Evolutionary conservation across 64 coral and sea anemone genomes (phyloP), one percentile per base, ranked within the genome.

Genomic region (Actinia equina): DNA sequence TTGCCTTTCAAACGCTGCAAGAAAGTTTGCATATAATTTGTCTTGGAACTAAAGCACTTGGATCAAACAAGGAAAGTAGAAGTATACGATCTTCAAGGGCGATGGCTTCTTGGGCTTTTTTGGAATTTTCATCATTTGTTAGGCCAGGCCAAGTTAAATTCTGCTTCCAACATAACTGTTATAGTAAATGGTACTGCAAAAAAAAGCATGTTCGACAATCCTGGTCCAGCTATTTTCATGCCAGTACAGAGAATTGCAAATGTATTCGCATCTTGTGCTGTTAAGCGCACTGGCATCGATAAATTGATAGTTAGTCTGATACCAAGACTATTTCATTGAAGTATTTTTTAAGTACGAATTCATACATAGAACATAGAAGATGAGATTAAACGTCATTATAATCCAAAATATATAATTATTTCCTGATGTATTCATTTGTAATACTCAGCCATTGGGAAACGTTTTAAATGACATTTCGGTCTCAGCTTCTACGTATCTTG

Each of bases 31-130:
- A 55, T 83, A 57, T 30, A n/a, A 16, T 92, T 17, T 53, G 20
- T 17, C 69, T 92, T 59, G 86, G 86, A 13, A 52, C 54, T 25
- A 86, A 82, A 56, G 14, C 30, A 7, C 55, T 62, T 71, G 57
- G 91, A 30, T 93, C 91, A 18, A 87, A 51, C 19, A 55, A 56
- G 11, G 91, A 92, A 57, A 54, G 61, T 58, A 71, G 60, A 45
- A 44, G 25, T 44, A 69, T 44, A 12, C 69, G 82, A 54, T 87
- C 86, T 22, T 62, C 59, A 42, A 67, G 86, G 63, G 52, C 88
- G 10, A 67, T 88, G 79, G 86, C 85, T 20, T 92, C 91, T 7
- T 92, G 86, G 91, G 60, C 82, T n/a, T n/a, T n/a, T n/a, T n/a
- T 71, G 60, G 41, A 16, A 8, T 49, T 80, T 19, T 27, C 27